Evolutionary conservation across 1,140 invertebrate species (phyloP), one percentile per base, ranked within the genome.

Genomic region (Cryptotermes secundus): DNA sequence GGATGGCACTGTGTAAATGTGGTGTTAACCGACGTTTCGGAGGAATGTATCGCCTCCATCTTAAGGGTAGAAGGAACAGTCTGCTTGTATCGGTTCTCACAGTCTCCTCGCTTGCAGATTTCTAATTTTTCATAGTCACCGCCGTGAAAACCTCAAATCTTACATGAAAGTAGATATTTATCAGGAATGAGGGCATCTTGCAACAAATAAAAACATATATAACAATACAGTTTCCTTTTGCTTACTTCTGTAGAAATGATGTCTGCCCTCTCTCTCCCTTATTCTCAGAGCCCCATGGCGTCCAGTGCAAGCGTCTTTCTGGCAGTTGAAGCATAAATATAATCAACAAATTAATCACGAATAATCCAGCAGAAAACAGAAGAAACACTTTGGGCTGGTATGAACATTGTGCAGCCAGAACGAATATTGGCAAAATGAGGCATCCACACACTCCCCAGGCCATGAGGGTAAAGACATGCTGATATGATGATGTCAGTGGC

Each of bases 371-470:
- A 31, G 59, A 72, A 4, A 72, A 72, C 59, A 72, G 6, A 6
- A 72, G n/a, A 72, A 72, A 72, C 59, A 72, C 59, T 72, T 26
- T 72, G n/a, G 59, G 26, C 59, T 72, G 59, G 59, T 31, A 72
- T 7, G 26, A 72, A 72, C 59, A 72, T 72, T 72, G 26, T 72
- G 59, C 31, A 72, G 26, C 59, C 0, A 72, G 59, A 7, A 72
- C 59, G 7, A 72, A 31, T 10, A 4, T 14, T 72, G 59, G 10
- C 59, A 72, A 31, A 7, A 72, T 9, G 1, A n/a, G 59, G 14
- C 59, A 72, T 72, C 59, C 59, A 72, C n/a, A 72, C 59, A 72
- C 10, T n/a, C 59, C 59, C 59, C 59, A 72, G 59, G 0, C 7
- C 59, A 72, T 26, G 9, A 72, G n/a, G n/a, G n/a, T 72, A 72